A percentile compares a stretch with the other conserved stretches of the same genome.
Conservation (phyloP, 2,797 vertebrate genomes). For the Pantherophis vulpinus region DNA sequence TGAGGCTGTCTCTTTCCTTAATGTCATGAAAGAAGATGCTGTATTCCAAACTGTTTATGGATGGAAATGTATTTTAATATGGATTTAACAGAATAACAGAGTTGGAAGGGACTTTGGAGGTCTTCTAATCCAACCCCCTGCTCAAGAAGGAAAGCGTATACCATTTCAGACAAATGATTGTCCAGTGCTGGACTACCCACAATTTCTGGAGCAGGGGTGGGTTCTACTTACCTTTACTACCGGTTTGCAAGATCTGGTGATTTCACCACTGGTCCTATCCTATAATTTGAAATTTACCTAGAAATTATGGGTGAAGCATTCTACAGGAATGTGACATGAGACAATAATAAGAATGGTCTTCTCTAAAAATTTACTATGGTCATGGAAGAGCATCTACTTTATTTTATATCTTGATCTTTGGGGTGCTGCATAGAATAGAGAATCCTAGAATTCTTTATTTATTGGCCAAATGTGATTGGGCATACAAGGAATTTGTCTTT, state of each 20-base stretch:
- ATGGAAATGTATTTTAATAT: background rate
- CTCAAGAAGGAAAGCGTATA: background rate
- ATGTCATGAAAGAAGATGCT: background rate
- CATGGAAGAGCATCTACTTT: too few relatives aligned
- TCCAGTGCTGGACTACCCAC: background rate
- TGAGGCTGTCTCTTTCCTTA: background rate
- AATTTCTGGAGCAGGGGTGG: background rate
- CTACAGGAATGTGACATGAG: too few relatives aligned
- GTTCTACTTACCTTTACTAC: too few relatives aligned
- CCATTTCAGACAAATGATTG: background rate
- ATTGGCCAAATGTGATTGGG: too few relatives aligned
- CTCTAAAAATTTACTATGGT: too few relatives aligned
- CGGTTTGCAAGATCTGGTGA: too few relatives aligned
- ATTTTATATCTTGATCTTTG: too few relatives aligned
- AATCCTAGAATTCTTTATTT: too few relatives aligned
- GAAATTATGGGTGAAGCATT: background rate
- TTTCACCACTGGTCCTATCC: background rate
- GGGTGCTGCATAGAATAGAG: too few relatives aligned
- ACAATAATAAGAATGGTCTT: too few relatives aligned
- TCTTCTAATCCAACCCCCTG: background rate
- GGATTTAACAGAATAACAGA: background rate
- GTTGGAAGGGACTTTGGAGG: background rate
- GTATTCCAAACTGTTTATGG: background rate
- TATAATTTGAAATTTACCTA: background rate
- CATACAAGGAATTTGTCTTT: too few relatives aligned